Conservation (phyloP, 64 coral and sea anemone genomes). For the Montipora cactus region DNA sequence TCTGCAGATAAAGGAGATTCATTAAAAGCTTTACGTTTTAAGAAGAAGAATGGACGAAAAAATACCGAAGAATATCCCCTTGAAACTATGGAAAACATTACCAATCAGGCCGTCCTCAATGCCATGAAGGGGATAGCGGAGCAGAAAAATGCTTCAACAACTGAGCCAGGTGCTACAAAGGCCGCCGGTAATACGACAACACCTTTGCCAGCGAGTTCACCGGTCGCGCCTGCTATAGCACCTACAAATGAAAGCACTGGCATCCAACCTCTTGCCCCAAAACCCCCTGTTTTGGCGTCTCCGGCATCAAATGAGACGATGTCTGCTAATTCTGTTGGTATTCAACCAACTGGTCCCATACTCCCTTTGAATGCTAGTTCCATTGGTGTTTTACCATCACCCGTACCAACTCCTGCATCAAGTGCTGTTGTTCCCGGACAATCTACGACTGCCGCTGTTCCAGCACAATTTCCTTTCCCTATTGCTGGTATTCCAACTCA, state of each 20-base stretch:
- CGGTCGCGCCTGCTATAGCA: background rate
- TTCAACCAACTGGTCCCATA: background rate
- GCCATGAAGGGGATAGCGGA: background rate
- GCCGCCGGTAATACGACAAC: background rate
- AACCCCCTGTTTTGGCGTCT: background rate
- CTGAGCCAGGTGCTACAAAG: background rate
- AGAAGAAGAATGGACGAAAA: background rate
- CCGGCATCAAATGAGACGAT: background rate
- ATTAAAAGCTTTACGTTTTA: slow-evolving; percentile 33
- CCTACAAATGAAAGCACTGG: background rate
- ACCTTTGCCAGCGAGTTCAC: background rate
- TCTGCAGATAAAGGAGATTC: slow-evolving; percentile 48
- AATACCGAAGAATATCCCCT: background rate
- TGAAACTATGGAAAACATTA: slow-evolving; percentile 2
- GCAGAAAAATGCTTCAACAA: background rate
- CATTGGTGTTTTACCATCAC: background rate
- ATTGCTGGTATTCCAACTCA: too few species aligned
- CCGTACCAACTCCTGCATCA: background rate
- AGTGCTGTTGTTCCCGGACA: background rate
- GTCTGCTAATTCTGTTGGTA: background rate
- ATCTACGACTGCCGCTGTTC: background rate
- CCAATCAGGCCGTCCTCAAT: background rate
- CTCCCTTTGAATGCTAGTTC: background rate
- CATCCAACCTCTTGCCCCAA: background rate
- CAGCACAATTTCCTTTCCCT: too few species aligned